These are phyloP conservation scores for Polydrusus tereticollis DNA, from an alignment of 2,888 invertebrate genomes.

Conservation along the genomic window DNA sequence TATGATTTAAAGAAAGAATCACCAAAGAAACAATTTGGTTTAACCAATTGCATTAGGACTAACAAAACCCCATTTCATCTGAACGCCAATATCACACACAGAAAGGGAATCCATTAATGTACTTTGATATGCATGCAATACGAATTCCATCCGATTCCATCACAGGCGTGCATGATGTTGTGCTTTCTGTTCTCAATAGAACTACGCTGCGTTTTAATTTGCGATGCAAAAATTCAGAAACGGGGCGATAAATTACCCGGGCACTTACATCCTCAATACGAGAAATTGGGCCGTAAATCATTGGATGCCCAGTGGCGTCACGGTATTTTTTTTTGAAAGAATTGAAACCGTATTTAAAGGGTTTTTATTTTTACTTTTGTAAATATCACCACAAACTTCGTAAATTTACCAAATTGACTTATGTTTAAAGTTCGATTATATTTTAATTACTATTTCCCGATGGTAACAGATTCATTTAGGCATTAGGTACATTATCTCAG, in stretches of 20 bases:
- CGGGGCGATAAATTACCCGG: slow-evolving; percentile 52
- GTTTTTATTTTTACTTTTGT: too few relatives aligned
- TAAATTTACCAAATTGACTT: too few relatives aligned
- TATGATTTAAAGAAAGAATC: too few relatives aligned
- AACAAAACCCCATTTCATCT: not conserved
- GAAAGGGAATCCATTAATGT: not conserved
- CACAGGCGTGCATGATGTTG: slow-evolving; percentile 29
- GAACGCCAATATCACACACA: not conserved
- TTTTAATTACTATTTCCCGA: too few relatives aligned
- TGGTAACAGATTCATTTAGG: too few relatives aligned
- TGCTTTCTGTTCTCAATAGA: slow-evolving; percentile 26
- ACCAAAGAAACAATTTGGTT: too few relatives aligned
- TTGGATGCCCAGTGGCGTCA: slow-evolving; percentile 36
- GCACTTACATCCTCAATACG: slow-evolving; percentile 54
- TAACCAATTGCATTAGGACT: too few relatives aligned
- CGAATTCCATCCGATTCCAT: slow-evolving; percentile 36
- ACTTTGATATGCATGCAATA: slow-evolving; percentile 21
- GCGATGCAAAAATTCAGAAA: slow-evolving; percentile 54
- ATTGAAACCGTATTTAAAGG: too few relatives aligned
- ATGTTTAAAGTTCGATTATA: too few relatives aligned
- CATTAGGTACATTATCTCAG: too few relatives aligned
- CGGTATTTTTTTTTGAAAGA: too few relatives aligned
- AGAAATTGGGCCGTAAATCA: slow-evolving; percentile 53
- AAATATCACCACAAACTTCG: too few relatives aligned
- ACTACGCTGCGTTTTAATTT: slow-evolving; percentile 50